Conservation (phyloP, 2,113 vertebrate genomes). For the Chaenogobius annularis region DNA sequence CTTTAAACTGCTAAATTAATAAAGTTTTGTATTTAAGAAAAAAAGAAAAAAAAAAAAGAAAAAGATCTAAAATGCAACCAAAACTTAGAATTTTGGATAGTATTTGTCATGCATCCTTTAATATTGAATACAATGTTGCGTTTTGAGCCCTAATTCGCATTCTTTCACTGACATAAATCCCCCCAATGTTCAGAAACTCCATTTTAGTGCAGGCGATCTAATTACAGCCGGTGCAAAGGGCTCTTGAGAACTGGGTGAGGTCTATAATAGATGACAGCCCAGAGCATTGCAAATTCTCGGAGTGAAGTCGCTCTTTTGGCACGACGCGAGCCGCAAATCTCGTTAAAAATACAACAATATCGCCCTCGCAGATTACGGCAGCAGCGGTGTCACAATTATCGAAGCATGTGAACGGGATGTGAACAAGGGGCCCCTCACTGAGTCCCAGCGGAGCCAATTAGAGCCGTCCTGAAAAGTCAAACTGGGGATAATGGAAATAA, state of each 20-base stretch:
- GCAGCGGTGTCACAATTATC: constrained; percentile 52
- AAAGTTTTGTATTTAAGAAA: no score
- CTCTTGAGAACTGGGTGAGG: constrained; percentile 37
- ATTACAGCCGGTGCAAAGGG: constrained; percentile 37
- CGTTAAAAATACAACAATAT: constrained; percentile 57
- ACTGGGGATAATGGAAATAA: constrained; percentile 53
- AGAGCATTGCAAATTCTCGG: constrained; percentile 21
- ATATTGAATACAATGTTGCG: background rate
- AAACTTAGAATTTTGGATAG: no score
- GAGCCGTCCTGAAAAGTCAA: constrained; percentile 51
- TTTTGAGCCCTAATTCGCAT: constrained; percentile 12
- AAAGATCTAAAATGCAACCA: no score
- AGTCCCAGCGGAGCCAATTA: constrained; percentile 70
- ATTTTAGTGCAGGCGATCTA: constrained; percentile 37
- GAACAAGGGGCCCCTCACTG: constrained; percentile 49
- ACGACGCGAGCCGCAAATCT: constrained; percentile 51
- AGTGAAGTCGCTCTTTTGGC: constrained; percentile 22
- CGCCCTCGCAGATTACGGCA: constrained; percentile 50
- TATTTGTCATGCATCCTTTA: no score
- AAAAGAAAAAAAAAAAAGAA: no score
- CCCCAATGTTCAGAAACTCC: constrained; percentile 35
- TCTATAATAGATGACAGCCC: constrained; percentile 46
- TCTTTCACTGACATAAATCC: constrained; percentile 18
- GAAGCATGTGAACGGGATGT: constrained; percentile 37
- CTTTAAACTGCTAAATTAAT: no score